Conservation (phyloP, 2,888 invertebrate species). For the Eilema sororculum region DNA sequence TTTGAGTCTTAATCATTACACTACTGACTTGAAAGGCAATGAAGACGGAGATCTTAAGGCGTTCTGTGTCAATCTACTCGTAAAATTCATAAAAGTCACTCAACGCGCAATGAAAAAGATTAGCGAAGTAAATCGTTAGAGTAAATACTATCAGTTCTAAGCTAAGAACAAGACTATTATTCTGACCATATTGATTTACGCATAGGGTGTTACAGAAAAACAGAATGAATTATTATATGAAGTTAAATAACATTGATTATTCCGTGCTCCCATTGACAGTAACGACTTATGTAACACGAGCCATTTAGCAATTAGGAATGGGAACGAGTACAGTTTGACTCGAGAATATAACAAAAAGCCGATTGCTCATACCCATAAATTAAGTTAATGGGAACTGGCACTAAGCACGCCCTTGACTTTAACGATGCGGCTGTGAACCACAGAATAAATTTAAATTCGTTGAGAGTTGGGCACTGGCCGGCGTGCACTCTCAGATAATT, state of each 20-base stretch:
- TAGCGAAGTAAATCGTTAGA: background rate
- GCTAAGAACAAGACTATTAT: background rate
- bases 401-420: conserved; percentile 76
- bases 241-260: conserved; percentile 53
- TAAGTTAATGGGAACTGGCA: conserved; percentile 75
- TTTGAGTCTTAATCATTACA: too few species aligned
- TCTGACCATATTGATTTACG: background rate
- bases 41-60: too few species aligned
- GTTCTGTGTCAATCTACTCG: background rate
- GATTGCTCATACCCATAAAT: conserved; percentile 76
- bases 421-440: conserved; percentile 72
- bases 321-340: conserved; percentile 61
- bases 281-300: conserved; percentile 65
- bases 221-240: conserved; percentile 32
- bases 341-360: conserved; percentile 70
- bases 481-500: conserved; percentile 34
- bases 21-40: too few species aligned
- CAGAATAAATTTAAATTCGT: conserved; percentile 80
- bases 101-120: background rate
- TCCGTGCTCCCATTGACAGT: conserved; percentile 54
- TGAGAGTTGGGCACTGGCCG: conserved; percentile 45
- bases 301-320: conserved; percentile 70
- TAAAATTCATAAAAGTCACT: background rate
- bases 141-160: conserved; percentile 1
- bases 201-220: conserved; percentile 12